A percentile compares a stretch with the other conserved stretches of the same genome.
Conservation (phyloP, 2,113 vertebrate genomes). For the Labrus mixtus region DNA sequence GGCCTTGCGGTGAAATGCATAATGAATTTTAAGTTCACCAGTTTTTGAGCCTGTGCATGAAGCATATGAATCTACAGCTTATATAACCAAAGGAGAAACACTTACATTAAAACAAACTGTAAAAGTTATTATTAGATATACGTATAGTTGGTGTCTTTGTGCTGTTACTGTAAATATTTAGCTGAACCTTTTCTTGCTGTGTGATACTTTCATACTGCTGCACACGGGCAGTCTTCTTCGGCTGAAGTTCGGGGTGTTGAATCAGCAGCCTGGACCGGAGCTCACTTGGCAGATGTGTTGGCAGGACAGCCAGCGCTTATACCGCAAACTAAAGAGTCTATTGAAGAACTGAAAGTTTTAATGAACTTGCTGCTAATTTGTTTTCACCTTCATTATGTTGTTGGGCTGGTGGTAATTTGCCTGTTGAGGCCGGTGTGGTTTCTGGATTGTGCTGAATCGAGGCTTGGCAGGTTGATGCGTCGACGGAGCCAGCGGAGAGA, state of each 20-base stretch:
- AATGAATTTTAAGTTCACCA: too few relatives aligned
- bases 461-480: conserved; percentile 32
- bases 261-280: conserved; percentile 7
- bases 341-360: conserved; percentile 32
- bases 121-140: too few relatives aligned
- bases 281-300: conserved; percentile 32
- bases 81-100: too few relatives aligned
- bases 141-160: too few relatives aligned
- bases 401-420: conserved; percentile 10
- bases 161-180: too few relatives aligned
- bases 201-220: too few relatives aligned
- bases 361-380: conserved; percentile 53
- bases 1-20: too few relatives aligned
- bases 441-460: conserved; percentile 27
- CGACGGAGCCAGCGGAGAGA: conserved; percentile 29
- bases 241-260: not conserved
- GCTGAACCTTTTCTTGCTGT: too few relatives aligned
- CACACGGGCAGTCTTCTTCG: not conserved
- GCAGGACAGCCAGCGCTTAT: not conserved
- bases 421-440: conserved; percentile 38
- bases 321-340: conserved; percentile 42
- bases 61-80: too few relatives aligned
- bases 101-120: too few relatives aligned
- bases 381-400: conserved; percentile 38
- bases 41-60: too few relatives aligned